Percentiles rank a stretch among this genome's conserved stretches.
Conservation (phyloP, 2,113 vertebrate genomes). For the Ceratotherium simum region DNA sequence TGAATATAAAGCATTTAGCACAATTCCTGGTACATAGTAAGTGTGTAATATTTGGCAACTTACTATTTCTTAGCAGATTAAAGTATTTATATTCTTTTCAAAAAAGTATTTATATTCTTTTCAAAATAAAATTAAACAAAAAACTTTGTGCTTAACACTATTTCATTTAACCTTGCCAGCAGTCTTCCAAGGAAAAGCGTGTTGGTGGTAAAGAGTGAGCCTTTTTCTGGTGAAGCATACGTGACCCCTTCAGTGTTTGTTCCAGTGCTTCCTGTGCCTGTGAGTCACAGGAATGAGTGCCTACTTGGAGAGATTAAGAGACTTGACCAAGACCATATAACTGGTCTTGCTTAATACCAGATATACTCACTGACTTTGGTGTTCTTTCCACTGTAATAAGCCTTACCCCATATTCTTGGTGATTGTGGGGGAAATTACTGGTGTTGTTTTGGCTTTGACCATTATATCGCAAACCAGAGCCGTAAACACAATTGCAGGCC, state of each 20-base stretch:
- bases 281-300: neutral
- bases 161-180: neutral
- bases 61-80: slow-evolving; percentile 3
- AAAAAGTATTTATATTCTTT: neutral
- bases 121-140: neutral
- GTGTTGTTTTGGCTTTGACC: slow-evolving; percentile 43
- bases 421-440: neutral
- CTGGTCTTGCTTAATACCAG: neutral
- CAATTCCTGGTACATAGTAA: neutral
- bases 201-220: neutral
- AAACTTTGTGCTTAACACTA: neutral
- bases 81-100: neutral
- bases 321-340: neutral
- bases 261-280: neutral
- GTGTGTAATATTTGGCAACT: neutral
- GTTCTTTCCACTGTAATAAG: neutral
- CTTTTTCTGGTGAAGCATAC: neutral
- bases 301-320: neutral
- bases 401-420: neutral
- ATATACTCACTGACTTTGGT: neutral
- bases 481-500: neutral
- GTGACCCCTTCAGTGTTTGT: neutral
- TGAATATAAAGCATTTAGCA: slow-evolving; percentile 1
- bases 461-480: neutral
- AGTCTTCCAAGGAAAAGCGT: neutral